Evolutionary conservation across 2,888 invertebrate species (phyloP).

Genomic region (Myathropa florea): DNA sequence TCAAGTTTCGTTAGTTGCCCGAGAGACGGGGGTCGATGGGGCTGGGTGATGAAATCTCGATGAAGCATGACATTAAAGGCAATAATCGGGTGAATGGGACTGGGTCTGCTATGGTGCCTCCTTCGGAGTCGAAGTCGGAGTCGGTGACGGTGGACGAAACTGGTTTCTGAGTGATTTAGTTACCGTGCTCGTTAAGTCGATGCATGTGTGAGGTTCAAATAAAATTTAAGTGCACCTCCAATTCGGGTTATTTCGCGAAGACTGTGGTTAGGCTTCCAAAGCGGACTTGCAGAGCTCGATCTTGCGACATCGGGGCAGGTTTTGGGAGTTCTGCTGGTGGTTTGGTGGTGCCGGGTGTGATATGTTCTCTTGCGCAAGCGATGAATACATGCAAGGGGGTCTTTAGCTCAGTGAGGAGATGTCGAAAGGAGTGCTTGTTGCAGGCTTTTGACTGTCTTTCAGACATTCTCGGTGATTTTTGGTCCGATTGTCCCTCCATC

Average conservation of each 20-base stretch:
- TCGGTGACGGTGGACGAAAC: neutral
- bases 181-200: neutral
- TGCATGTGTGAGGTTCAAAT: neutral
- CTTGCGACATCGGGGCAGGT: neutral
- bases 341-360: neutral
- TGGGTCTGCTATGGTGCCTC: neutral
- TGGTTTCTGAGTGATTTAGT: neutral
- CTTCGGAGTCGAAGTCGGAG: neutral
- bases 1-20: conserved; percentile 43
- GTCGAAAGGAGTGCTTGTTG: neutral
- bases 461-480: too few species aligned
- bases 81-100: neutral
- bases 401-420: too few species aligned
- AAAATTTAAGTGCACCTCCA: neutral
- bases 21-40: too few species aligned
- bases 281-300: neutral
- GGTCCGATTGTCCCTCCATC: too few species aligned
- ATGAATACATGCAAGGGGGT: neutral
- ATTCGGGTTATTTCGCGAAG: too few species aligned
- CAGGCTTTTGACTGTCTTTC: neutral
- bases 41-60: conserved; percentile 16
- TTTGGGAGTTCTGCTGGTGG: neutral
- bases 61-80: conserved; percentile 5
- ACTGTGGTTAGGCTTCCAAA: neutral
- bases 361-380: neutral